Conservation (phyloP, 1,140 invertebrate species). For the Cryptotermes secundus region DNA sequence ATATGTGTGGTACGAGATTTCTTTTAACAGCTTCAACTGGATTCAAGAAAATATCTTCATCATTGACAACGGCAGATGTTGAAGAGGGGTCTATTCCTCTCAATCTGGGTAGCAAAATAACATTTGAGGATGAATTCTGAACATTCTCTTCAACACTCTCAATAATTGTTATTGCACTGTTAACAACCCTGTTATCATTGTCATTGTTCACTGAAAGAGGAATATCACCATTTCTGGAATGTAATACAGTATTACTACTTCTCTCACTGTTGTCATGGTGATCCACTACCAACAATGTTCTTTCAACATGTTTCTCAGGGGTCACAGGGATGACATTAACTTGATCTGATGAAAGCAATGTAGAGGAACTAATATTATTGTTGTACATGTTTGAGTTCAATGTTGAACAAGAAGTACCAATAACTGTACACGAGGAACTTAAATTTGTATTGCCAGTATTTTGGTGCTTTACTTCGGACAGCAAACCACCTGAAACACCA, state of each 20-base stretch:
- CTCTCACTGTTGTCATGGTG: background rate
- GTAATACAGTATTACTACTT: background rate
- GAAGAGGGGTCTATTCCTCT: background rate
- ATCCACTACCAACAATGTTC: constrained; percentile 20
- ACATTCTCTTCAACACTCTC: background rate
- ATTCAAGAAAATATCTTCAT: constrained; percentile 56
- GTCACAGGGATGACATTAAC: background rate
- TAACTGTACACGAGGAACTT: constrained; percentile 22
- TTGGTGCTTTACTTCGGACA: background rate
- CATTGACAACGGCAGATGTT: background rate
- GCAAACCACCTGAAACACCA: constrained; percentile 7
- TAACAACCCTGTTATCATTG: background rate
- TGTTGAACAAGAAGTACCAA: constrained; percentile 25
- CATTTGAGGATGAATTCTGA: background rate
- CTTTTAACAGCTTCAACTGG: constrained; percentile 68
- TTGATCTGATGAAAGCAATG: constrained; percentile 22
- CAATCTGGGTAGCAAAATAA: background rate
- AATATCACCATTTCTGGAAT: background rate
- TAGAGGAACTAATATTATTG: constrained; percentile 23
- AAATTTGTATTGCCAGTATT: background rate
- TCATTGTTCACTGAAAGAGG: background rate
- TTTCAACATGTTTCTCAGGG: background rate
- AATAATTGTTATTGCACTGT: background rate
- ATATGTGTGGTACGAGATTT: constrained; percentile 70
- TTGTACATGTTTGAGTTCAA: background rate